A percentile compares a stretch with the other conserved stretches of the same genome.
phyloP scores from a whole-genome alignment of 2,113 vertebrate genomes.

The Pyxicephalus adspersus region DNA sequence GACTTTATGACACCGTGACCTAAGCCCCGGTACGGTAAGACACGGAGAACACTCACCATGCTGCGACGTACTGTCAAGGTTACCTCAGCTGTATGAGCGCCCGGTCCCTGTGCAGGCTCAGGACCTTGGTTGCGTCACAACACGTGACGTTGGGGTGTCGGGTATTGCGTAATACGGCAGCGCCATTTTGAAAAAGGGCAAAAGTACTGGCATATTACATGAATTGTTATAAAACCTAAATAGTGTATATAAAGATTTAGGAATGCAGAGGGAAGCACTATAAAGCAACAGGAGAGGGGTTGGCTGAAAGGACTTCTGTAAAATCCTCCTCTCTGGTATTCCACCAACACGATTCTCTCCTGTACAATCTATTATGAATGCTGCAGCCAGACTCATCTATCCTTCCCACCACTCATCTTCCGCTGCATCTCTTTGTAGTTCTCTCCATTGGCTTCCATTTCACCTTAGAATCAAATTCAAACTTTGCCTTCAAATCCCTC shows the following conservation, averaged over 20 bases:
- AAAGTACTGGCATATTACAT: too few relatives aligned
- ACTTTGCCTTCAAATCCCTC: too few relatives aligned
- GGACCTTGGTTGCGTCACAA: neutral
- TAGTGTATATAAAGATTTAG: too few relatives aligned
- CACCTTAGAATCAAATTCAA: too few relatives aligned
- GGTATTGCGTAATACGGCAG: neutral
- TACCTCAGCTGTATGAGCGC: constrained; percentile 49
- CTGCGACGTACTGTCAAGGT: constrained; percentile 33
- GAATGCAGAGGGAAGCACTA: neutral
- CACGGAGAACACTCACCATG: neutral
- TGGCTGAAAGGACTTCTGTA: neutral
- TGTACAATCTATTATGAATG: too few relatives aligned
- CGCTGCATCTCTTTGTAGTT: too few relatives aligned
- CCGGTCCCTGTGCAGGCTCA: constrained; percentile 34
- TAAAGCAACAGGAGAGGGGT: neutral
- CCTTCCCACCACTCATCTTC: too few relatives aligned
- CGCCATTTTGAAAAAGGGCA: constrained; percentile 4
- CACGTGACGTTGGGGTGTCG: neutral
- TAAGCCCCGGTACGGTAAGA: neutral
- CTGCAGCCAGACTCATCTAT: too few relatives aligned
- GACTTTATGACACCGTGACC: neutral
- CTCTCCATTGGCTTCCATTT: too few relatives aligned
- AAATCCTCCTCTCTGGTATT: too few relatives aligned
- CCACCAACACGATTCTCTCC: too few relatives aligned
- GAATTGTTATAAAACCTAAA: too few relatives aligned